phyloP scores from a whole-genome alignment of 2,797 vertebrate genomes.

The Cuculus canorus region DNA sequence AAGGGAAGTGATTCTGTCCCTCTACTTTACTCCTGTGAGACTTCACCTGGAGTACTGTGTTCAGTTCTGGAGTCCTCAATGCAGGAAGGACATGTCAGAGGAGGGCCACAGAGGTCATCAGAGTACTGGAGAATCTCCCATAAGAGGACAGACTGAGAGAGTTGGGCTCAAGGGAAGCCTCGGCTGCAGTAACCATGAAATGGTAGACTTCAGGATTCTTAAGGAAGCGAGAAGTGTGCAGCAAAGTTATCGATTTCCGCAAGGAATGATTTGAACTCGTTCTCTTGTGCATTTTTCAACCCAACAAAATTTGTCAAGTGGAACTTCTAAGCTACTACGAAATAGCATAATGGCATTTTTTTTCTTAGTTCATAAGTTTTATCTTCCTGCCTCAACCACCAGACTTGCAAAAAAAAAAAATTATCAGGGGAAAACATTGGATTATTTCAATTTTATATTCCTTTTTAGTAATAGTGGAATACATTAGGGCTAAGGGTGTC shows the following conservation, averaged over 20 bases:
- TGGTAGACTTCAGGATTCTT: too few relatives aligned
- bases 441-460: not conserved
- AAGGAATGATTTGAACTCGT: not conserved
- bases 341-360: not conserved
- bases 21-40: too few relatives aligned
- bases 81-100: too few relatives aligned
- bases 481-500: not conserved
- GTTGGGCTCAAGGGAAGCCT: too few relatives aligned
- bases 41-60: too few relatives aligned
- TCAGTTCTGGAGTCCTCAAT: too few relatives aligned
- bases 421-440: accelerated
- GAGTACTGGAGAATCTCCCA: too few relatives aligned
- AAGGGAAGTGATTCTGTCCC: too few relatives aligned
- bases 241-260: not conserved
- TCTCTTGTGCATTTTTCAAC: not conserved
- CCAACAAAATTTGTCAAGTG: not conserved
- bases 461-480: not conserved
- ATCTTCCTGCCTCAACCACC: not conserved
- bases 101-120: too few relatives aligned
- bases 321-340: not conserved
- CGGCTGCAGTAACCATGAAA: too few relatives aligned
- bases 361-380: not conserved
- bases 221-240: too few relatives aligned
- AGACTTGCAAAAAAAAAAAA: not conserved
- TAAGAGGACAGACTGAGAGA: too few relatives aligned